A percentile compares a stretch with the other conserved stretches of the same genome.
Evolutionary conservation across 2,797 vertebrate species (phyloP).

Genomic region (Esox lucius): DNA sequence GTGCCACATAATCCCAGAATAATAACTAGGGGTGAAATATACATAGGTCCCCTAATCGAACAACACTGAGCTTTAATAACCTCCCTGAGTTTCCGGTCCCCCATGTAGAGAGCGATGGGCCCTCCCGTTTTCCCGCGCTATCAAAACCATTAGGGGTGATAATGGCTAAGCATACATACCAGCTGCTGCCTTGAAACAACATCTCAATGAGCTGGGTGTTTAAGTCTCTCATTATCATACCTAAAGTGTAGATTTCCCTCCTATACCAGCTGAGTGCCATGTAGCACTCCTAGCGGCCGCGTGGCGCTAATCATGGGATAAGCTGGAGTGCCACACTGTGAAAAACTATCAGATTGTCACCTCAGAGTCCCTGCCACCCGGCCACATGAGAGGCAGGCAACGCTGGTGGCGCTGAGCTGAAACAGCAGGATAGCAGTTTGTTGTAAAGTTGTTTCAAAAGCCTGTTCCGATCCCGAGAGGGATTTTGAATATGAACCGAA

Average conservation of each 20-base stretch:
- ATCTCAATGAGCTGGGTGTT: constrained; percentile 61
- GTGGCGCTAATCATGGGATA: constrained; percentile 78
- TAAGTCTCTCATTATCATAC: constrained; percentile 63
- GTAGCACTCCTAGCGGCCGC: constrained; percentile 69
- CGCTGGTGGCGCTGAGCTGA: constrained; percentile 41
- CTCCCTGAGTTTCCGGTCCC: constrained; percentile 36
- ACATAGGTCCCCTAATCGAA: constrained; percentile 51
- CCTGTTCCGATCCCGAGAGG: constrained; percentile 38
- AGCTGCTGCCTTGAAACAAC: constrained; percentile 75
- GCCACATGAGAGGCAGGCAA: constrained; percentile 24
- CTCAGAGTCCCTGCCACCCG: constrained; percentile 61
- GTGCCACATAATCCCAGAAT: constrained; percentile 41
- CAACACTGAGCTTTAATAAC: constrained; percentile 47
- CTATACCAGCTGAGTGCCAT: constrained; percentile 68
- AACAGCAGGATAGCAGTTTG: constrained; percentile 46
- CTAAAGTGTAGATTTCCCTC: constrained; percentile 71
- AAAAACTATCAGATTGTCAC: constrained; percentile 75
- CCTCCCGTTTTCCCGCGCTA: constrained; percentile 64
- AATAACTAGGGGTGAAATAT: constrained; percentile 56
- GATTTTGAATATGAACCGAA: constrained; percentile 43
- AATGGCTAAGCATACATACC: constrained; percentile 75
- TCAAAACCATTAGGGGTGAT: constrained; percentile 81
- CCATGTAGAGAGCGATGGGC: constrained; percentile 34
- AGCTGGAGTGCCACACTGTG: constrained; percentile 65
- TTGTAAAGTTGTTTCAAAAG: constrained; percentile 49